Evolutionary conservation across 1,140 invertebrate species (phyloP).

Genomic region (Hydropsyche tenuis): DNA sequence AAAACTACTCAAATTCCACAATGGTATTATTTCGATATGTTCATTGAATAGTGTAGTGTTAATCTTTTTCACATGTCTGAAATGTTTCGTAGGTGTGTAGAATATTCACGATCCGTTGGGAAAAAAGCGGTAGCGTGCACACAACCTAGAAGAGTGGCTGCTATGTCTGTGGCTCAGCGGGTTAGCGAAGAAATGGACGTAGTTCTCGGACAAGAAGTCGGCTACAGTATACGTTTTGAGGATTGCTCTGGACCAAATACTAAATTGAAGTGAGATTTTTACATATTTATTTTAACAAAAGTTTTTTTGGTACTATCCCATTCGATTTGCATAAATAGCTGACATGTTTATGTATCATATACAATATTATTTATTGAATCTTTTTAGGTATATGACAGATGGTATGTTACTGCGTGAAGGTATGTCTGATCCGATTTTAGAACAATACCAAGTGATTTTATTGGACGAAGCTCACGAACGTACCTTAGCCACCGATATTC

Average conservation of each 20-base stretch:
- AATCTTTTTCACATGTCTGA: conserved; percentile 51
- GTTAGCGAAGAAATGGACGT: conserved; percentile 99
- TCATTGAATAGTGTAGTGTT: neutral
- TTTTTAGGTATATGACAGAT: conserved; percentile 93
- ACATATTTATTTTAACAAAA: too few species aligned
- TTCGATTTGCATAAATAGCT: too few species aligned
- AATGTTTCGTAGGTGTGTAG: conserved; percentile 76
- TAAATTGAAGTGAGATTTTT: conserved; percentile 66
- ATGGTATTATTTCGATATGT: conserved; percentile 40
- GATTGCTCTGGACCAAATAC: conserved; percentile 97
- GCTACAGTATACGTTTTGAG: conserved; percentile 99
- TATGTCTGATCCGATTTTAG: conserved; percentile 98
- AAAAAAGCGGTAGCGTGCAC: conserved; percentile 94
- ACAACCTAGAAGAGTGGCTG: conserved; percentile 95
- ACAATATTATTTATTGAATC: conserved; percentile 24
- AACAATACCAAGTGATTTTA: conserved; percentile 94
- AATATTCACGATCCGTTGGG: conserved; percentile 78
- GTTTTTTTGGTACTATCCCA: too few species aligned
- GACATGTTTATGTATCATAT: too few species aligned
- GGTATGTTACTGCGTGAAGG: conserved; percentile 99
- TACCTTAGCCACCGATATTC: conserved; percentile 96
- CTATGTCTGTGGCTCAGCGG: conserved; percentile 98
- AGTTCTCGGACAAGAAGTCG: conserved; percentile 91
- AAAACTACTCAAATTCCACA: conserved; percentile 97
- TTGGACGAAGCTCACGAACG: conserved; percentile 99